Evolutionary conservation across 2,888 invertebrate genomes (phyloP).

Genomic region (Mactromeris polynyma): DNA sequence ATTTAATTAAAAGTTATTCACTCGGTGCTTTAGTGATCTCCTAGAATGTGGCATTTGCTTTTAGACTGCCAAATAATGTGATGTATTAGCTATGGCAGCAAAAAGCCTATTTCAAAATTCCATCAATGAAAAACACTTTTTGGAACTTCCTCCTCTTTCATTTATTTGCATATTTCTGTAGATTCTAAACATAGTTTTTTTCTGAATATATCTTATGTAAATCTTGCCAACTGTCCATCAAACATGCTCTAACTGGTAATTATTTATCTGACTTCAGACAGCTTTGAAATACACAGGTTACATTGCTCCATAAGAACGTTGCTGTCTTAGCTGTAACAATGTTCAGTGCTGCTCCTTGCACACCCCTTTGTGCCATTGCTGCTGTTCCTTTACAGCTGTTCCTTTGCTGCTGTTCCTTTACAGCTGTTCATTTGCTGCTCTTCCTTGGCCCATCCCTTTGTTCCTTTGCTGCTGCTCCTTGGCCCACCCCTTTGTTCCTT

Average conservation of each 20-base stretch:
- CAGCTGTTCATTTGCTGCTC: too few relatives aligned
- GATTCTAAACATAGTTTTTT: neutral
- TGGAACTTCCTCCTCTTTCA: conserved; percentile 4
- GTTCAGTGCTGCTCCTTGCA: too few relatives aligned
- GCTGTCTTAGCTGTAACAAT: too few relatives aligned
- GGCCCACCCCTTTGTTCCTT: too few relatives aligned
- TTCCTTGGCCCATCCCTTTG: too few relatives aligned
- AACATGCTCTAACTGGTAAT: neutral
- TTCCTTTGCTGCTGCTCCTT: too few relatives aligned
- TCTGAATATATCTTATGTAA: neutral
- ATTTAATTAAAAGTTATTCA: conserved; percentile 5
- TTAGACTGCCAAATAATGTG: neutral
- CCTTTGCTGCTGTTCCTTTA: too few relatives aligned
- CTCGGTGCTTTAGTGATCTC: neutral
- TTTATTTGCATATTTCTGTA: neutral
- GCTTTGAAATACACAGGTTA: neutral
- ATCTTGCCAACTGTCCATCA: conserved; percentile 12
- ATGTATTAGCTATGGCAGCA: neutral
- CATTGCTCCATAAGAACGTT: neutral
- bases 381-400: too few relatives aligned
- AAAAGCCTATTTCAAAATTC: conserved; percentile 3
- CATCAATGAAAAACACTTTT: conserved; percentile 10
- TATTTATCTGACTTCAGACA: neutral
- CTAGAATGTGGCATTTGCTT: conserved; percentile 3
- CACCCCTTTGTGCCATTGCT: too few relatives aligned